Evolutionary conservation across 1,140 invertebrate species (phyloP), one percentile per base, ranked within the genome.

Genomic region (Atta cephalotes): DNA sequence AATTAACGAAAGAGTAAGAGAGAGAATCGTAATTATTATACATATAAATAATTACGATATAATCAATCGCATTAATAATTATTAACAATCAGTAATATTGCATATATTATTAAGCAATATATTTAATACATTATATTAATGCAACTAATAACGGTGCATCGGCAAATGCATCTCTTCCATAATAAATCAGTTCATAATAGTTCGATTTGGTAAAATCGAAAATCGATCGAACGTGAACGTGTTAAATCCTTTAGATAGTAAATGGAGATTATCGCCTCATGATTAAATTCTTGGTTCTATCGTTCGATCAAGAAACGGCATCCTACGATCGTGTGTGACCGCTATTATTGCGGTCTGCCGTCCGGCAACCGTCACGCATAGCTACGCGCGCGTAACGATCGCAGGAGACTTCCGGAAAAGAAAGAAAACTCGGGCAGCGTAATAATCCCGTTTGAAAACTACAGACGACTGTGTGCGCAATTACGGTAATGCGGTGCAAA

Each of bases 341-440:
- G 82, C 80, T 74, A 84, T 84, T 84, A 84, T 76, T 62, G 70
- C 80, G 80, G 80, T 76, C 39, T 49, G 14, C 68, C 65, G 80
- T 62, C 80, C 53, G 25, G 39, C 80, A 74, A 53, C 53, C 82
- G 82, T 78, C 31, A 85, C 72, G 82, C 74, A 62, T 60, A 60
- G 25, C 78, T 76, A 76, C 81, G 25, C 56, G 70, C 80, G 74
- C 72, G 58, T 70, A 80, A 80, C 77, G 31, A 81, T 86, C 85
- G 85, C 25, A 68, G 51, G 68, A 53, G 45, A 81, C 78, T 87
- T 87, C 78, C 85, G 78, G 79, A 87, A 84, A 65, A 60, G 70
- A 49, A 58, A 65, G 85, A 65, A 71, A 87, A 72, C 78, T 87
- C 68, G 78, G 68, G 25, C 70, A 51, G 68, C 68, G 78, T 63